These are phyloP conservation scores for Melierax canorus DNA, from an alignment of 2,113 vertebrate genomes.

Conservation along the genomic window DNA sequence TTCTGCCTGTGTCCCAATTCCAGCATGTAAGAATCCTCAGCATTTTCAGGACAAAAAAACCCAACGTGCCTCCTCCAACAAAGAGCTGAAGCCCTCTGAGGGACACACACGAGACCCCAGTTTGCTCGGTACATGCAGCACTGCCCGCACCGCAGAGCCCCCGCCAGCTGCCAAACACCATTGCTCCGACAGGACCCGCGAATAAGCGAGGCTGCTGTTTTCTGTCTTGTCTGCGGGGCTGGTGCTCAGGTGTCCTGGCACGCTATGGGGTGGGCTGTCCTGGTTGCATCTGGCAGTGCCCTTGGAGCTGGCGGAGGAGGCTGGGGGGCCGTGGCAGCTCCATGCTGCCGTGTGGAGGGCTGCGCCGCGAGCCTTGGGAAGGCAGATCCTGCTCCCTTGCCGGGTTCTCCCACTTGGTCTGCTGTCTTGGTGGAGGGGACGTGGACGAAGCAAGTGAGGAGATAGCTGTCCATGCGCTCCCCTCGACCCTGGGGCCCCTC, in stretches of 20 bases:
- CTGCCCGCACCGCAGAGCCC: accelerated
- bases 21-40: not conserved
- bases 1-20: not conserved
- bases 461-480: accelerated
- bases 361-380: not conserved
- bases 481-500: too few species aligned
- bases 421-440: too few species aligned
- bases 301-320: accelerated
- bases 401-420: accelerated
- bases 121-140: accelerated
- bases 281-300: accelerated
- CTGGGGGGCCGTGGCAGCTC: accelerated
- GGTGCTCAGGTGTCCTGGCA: not conserved
- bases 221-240: accelerated
- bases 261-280: accelerated
- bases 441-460: not conserved
- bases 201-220: accelerated
- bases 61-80: accelerated
- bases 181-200: accelerated
- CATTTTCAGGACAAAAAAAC: not conserved
- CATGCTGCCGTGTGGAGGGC: not conserved
- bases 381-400: not conserved
- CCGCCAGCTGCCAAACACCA: too few species aligned
- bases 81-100: not conserved
- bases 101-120: accelerated